Conservation (phyloP, 2,113 vertebrate genomes). For the Caracal caracal region DNA sequence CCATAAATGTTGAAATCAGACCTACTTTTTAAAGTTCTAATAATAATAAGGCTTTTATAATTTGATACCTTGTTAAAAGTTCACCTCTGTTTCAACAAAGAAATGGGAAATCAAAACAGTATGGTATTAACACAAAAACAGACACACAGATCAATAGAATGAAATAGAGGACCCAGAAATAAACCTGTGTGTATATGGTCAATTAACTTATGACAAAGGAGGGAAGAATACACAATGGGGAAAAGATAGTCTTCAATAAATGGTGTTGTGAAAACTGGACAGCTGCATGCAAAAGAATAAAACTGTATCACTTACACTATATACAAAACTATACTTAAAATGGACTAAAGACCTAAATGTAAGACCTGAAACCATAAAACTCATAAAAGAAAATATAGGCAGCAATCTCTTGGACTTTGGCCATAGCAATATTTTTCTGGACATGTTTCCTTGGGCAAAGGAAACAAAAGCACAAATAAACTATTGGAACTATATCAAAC, state of each 20-base stretch:
- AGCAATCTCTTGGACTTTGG: background rate
- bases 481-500: background rate
- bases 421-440: background rate
- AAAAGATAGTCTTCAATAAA: background rate
- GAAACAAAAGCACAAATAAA: background rate
- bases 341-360: background rate
- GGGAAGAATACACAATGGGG: background rate
- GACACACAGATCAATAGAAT: background rate
- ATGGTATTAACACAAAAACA: background rate
- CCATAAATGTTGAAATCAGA: background rate
- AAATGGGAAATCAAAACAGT: background rate
- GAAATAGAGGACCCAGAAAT: background rate
- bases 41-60: slow-evolving; percentile 25
- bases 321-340: background rate
- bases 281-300: background rate
- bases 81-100: slow-evolving; percentile 12
- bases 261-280: background rate
- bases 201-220: background rate
- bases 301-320: background rate
- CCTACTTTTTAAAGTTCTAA: background rate
- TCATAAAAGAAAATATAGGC: background rate
- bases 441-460: background rate
- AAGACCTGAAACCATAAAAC: background rate
- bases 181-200: background rate
- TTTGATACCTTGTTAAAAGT: background rate